Base-by-base conservation (phyloP, 2,888 invertebrate species). In the Kuschelorhynchus macadamiae region DNA sequence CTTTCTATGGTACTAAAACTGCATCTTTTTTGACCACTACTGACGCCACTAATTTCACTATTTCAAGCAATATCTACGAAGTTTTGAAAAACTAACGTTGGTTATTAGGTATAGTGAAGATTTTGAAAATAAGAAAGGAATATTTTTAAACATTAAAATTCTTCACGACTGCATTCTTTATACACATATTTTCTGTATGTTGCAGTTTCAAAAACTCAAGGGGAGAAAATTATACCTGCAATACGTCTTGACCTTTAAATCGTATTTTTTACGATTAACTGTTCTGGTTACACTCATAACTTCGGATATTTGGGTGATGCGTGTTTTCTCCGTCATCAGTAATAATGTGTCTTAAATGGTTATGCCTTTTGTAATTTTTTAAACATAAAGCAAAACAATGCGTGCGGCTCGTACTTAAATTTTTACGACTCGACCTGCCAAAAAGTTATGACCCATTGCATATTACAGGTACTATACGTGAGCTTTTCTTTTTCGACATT, bases 391-490 rank as follows among this genome's bases (percentile, higher is more conserved):
- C 56, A 53, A 64, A 66, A 66, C 67, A 62, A 62, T 67, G 62
- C 67, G 62, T 62, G 62, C 56, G 49, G 56, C 33, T 62, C 41
- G 50, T 57, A 67, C 61, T 62, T 62, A 68, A 68, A 68, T 42
- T 59, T 68, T 68, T 67, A 68, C 64, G 63, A 68, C 49, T 42
- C 62, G 68, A 68, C 64, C 68, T 62, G 63, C 63, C 63, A 68
- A 68, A 64, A 68, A 64, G 60, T 68, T 64, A 68, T 60, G 68
- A 64, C 59, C 68, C 63, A 30, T 33, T 46, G 59, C 57, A 59
- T 42, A 44, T 57, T 62, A 47, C 56, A 53, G 57, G 56, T 67
- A 56, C 61, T 33, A 25, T 62, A 42, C 63, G 53, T 63, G 63
- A 41, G 44, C 33, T 63, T 63, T 53, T 63, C 53, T 63, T 49